These are phyloP conservation scores for Macaca mulatta DNA, from an alignment of 2,113 vertebrate species.

Conservation along the genomic window DNA sequence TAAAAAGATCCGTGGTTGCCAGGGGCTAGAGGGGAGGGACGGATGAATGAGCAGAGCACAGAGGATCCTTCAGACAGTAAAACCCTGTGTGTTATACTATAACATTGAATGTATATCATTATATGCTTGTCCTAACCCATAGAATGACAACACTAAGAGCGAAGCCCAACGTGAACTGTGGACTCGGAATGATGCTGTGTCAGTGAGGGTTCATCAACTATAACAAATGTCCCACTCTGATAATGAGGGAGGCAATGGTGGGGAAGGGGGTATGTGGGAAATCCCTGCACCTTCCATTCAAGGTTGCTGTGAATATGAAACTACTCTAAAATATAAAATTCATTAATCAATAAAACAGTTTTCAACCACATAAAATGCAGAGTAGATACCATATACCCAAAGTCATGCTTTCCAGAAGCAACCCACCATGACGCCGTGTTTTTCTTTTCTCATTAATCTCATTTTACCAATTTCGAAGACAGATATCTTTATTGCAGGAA, in stretches of 20 bases:
- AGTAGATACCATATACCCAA: neutral
- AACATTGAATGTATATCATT: rapidly evolving
- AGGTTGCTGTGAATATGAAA: neutral
- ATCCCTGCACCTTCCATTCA: neutral
- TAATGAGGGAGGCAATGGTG: neutral
- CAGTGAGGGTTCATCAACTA: neutral
- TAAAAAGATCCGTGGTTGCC: neutral
- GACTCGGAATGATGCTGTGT: neutral
- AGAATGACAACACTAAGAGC: too few relatives aligned
- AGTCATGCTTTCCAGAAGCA: neutral
- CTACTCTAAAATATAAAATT: neutral
- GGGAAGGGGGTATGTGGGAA: neutral
- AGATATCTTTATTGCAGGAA: neutral
- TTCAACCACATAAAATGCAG: neutral
- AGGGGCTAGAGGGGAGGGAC: neutral
- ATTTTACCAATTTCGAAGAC: neutral
- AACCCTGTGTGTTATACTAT: too few relatives aligned
- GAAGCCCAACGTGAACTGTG: rapidly evolving
- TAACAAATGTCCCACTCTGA: neutral
- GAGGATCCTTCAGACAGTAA: neutral
- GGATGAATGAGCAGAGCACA: neutral
- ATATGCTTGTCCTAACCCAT: neutral
- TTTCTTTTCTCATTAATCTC: neutral
- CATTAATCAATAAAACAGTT: neutral
- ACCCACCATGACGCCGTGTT: neutral